Percentiles rank a stretch among this genome's conserved stretches.
Evolutionary conservation across 1,140 invertebrate species (phyloP).

Genomic region (Drosophila albomicans): DNA sequence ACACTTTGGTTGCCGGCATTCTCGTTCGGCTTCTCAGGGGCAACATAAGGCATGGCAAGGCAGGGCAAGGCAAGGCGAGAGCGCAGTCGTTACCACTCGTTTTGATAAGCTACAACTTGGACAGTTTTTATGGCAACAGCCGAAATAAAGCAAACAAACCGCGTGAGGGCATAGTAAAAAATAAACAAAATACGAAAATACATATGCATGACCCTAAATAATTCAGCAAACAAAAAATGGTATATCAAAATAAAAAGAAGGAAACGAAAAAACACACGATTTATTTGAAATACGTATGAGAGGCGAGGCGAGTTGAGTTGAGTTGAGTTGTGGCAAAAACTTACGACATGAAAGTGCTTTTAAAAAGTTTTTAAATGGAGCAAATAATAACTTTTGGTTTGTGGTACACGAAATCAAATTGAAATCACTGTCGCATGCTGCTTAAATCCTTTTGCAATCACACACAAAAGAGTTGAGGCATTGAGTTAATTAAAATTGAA

Average conservation of each 20-base stretch:
- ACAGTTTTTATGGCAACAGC: constrained; percentile 50
- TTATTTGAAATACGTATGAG: constrained; percentile 1
- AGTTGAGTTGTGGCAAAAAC: constrained; percentile 17
- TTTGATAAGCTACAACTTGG: constrained; percentile 68
- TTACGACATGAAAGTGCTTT: constrained; percentile 19
- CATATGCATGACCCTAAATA: constrained; percentile 66
- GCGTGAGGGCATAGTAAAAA: constrained; percentile 20
- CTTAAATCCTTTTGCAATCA: constrained; percentile 3
- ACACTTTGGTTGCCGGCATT: constrained; percentile 51
- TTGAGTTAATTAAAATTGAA: constrained; percentile 61
- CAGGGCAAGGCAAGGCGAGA: too few relatives aligned
- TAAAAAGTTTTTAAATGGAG: constrained; percentile 29
- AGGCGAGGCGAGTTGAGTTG: neutral
- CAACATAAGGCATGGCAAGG: constrained; percentile 54
- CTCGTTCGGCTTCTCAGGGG: constrained; percentile 32
- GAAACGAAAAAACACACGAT: neutral
- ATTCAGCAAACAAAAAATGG: constrained; percentile 27
- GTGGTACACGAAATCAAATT: constrained; percentile 14
- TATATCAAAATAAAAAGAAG: neutral
- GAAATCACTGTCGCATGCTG: constrained; percentile 15
- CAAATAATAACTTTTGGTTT: constrained; percentile 24
- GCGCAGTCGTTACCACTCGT: constrained; percentile 35
- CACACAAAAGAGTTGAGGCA: neutral
- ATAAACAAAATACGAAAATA: constrained; percentile 24
- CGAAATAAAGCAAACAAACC: neutral